Percentiles rank a stretch among this genome's conserved stretches.
These are phyloP conservation scores for Phataginus tetradactyla DNA, from an alignment of 2,797 vertebrate genomes.

Conservation along the genomic window DNA sequence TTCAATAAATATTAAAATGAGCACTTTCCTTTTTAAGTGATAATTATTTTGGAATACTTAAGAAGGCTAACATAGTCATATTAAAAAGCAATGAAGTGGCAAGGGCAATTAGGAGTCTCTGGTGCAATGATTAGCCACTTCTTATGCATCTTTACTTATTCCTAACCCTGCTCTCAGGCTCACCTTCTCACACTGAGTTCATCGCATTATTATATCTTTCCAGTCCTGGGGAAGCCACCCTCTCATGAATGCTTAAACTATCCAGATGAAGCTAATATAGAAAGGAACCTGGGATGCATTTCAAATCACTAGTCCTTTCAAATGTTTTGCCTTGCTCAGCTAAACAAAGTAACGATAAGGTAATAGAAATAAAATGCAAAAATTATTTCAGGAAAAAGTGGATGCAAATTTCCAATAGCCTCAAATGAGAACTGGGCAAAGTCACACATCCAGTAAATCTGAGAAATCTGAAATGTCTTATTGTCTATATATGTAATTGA, in stretches of 20 bases:
- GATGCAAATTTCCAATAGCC: neutral
- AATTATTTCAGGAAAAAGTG: neutral
- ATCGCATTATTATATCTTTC: neutral
- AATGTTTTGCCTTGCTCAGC: neutral
- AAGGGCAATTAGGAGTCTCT: neutral
- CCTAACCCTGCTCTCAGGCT: neutral
- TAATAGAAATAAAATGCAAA: neutral
- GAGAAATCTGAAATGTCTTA: neutral
- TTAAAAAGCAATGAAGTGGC: conserved; percentile 2
- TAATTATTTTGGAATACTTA: conserved; percentile 21
- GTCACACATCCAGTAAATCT: neutral
- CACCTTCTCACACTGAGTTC: neutral
- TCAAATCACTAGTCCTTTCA: neutral
- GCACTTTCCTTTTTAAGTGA: neutral
- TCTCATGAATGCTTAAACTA: neutral
- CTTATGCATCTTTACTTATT: neutral
- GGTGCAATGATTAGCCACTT: neutral
- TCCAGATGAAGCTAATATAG: neutral
- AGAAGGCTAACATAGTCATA: neutral
- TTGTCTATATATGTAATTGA: neutral
- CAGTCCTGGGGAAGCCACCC: neutral
- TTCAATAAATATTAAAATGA: conserved; percentile 5
- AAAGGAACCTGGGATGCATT: neutral
- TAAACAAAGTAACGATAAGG: neutral
- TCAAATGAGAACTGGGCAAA: neutral